Percentiles rank a stretch among this genome's conserved stretches.
Evolutionary conservation across 2,113 vertebrate genomes (phyloP).

Genomic region (Gymnogyps californianus): DNA sequence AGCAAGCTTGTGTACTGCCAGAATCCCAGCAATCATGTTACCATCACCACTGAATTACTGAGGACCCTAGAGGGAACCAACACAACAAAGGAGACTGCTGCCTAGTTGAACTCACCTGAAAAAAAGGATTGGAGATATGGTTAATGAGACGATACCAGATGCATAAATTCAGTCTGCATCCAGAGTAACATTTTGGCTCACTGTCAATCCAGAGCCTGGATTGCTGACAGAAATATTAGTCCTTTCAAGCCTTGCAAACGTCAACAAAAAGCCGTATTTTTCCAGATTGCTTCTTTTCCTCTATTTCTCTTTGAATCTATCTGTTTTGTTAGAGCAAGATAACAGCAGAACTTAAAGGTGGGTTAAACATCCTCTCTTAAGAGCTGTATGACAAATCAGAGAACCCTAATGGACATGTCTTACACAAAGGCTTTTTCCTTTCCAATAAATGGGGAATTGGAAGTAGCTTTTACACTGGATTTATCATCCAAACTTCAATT

Average conservation of each 20-base stretch:
- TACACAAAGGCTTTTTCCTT: neutral
- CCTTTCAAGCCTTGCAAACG: neutral
- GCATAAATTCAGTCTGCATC: neutral
- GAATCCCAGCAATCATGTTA: neutral
- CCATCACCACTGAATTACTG: neutral
- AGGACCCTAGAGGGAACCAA: accelerated
- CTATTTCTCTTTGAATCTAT: neutral
- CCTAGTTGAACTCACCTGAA: neutral
- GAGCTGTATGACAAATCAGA: neutral
- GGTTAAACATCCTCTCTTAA: neutral
- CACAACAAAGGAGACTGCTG: neutral
- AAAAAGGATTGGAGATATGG: neutral
- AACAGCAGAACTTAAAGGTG: neutral
- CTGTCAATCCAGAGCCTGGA: neutral
- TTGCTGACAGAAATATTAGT: neutral
- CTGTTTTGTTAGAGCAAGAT: neutral
- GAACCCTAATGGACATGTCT: neutral
- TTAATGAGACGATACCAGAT: neutral
- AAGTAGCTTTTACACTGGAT: neutral
- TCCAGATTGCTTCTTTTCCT: neutral
- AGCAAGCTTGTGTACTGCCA: neutral
- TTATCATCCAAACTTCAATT: conserved; percentile 31
- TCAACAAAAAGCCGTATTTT: neutral
- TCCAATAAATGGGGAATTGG: neutral
- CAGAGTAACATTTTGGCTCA: neutral